Base-by-base conservation (phyloP, 2,797 vertebrate species). In the Peromyscus eremicus region DNA sequence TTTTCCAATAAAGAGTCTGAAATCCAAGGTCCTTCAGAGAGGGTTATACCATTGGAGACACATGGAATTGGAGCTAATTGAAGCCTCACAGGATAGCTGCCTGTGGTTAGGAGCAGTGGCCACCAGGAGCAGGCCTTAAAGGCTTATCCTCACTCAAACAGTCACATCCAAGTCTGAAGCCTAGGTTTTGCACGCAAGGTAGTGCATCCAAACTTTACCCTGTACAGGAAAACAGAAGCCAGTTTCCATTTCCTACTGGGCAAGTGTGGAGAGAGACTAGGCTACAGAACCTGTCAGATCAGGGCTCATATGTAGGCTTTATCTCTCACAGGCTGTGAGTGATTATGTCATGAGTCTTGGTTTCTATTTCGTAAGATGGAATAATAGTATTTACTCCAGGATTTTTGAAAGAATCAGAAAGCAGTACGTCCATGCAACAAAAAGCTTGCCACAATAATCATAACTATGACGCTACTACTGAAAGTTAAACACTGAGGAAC, bases 351-450 rank as follows among this genome's bases (percentile, higher is more conserved):
- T 86, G 3, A 60, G 34, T 6, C 60, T 96, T 49, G 81, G 64
- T 79, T 92, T 96, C 43, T 83, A 19, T 23, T 46, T 57, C n/a
- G 52, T 84, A 80, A 85, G 83, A 62, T 89, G 76, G 43, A 88
- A 37, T 40, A 71, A 83, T 9, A 71, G 2, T 25, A 68, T 76
- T 86, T 95, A 83, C 4, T 43, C 82, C 2, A 62, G 64, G 40
- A 92, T 14, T 93, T 97, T 46, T 87, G 57, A 92, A 91, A 92
- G 84, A n/a, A 86, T 92, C 27, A 81, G 32, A 86, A 70, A 94
- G 19, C n/a, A 32, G 62, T 34, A 71, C 32, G 37, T 27, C 81
- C 14, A 66, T 9, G 46, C 60, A 79, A n/a, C 25, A 70, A 60
- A 57, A 93, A 88, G 29, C 37, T 70, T 52, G 9, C 21, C 52